Evolutionary conservation across 2,113 vertebrate genomes (phyloP), one percentile per base, ranked within the genome.

Genomic region (Gulo gulo): DNA sequence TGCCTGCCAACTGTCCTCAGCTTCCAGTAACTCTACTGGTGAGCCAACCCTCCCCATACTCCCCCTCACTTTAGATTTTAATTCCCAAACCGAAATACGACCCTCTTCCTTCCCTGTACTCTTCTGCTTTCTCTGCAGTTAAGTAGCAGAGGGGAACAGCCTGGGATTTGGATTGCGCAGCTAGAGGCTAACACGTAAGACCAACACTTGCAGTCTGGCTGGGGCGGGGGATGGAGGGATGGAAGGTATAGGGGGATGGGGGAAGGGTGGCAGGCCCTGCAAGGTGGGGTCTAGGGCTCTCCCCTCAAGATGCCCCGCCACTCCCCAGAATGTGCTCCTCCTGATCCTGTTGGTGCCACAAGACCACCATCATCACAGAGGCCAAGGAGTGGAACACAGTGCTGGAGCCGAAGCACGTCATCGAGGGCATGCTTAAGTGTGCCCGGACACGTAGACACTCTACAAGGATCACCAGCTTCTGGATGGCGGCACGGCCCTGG

Each of bases 381-480:
- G 99, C 99, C 99, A 99, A 99, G 98, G 99, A 99, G 96, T 99
- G 99, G 92, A 99, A 99, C 94, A 99, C 99, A 0, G 99, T 99
- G 89, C 99, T 99, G 78, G 99, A 99, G 97, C 98, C 99, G 88
- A 99, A 99, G 97, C 99, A 99, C 95, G 99, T 99, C 55, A 99
- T 99, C 6, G 99, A 99, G 97, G 99, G 99, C 20, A 99, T 99
- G 82, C 98, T 99, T 29, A 99, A 99, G 98, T 98, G 98, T 99
- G 36, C 34, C 99, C 99, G 0, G 99, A 99, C 89, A 99, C 99
- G 80, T 99, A 99, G 98, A 98, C 99, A 76, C 99, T 99, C 76
- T 99, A 99, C 97, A 99, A 99, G 99, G 99, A 99, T 96, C 99
- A 99, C 97, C 99, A 99, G 98, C 98, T 99, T 88, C 97, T 99